phyloP scores from a whole-genome alignment of 2,888 invertebrate species.

The Operophtera brumata region DNA sequence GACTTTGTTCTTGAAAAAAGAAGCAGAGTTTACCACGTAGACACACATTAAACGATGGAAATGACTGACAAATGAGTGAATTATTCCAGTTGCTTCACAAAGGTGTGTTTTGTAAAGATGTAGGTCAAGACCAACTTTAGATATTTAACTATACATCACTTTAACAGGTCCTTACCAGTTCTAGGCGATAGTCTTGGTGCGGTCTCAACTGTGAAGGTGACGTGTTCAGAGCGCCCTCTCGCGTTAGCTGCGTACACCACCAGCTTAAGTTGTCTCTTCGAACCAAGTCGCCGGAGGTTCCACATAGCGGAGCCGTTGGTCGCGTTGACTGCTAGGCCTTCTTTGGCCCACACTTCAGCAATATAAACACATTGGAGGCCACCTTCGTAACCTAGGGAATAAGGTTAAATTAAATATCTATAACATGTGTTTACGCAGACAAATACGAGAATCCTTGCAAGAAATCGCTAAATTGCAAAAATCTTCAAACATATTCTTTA shows the following conservation, averaged over 20 bases:
- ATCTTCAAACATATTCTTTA: no score
- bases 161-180: constrained; percentile 50
- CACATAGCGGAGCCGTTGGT: constrained; percentile 87
- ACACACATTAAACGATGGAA: no score
- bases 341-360: constrained; percentile 85
- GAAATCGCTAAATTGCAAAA: no score
- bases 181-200: constrained; percentile 62
- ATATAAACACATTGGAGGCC: constrained; percentile 87
- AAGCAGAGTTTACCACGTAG: no score
- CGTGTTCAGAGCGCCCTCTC: constrained; percentile 89
- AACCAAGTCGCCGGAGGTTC: constrained; percentile 87
- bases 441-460: no score
- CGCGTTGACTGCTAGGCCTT: constrained; percentile 83
- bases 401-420: neutral
- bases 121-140: no score
- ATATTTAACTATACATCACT: no score
- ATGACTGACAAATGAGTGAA: no score
- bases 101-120: no score
- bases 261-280: constrained; percentile 88
- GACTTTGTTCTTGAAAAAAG: no score
- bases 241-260: constrained; percentile 91
- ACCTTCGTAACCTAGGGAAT: constrained; percentile 84
- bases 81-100: no score
- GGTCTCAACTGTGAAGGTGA: constrained; percentile 70
- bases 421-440: no score